Conservation (phyloP, 2,113 vertebrate genomes). For the Pollimyrus isidori region DNA sequence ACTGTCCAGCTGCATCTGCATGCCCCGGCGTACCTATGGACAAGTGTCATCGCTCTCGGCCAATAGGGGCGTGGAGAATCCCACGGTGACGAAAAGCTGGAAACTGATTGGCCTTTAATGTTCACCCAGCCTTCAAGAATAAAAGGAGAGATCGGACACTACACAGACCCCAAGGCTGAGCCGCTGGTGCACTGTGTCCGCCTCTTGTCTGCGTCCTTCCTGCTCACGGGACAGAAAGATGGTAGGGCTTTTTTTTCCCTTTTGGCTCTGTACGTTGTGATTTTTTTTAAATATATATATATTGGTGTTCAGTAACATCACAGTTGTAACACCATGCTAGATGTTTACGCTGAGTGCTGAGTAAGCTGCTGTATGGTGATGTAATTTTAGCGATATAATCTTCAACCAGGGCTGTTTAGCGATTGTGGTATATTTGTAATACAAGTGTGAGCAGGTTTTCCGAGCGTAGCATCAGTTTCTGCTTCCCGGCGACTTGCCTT, state of each 20-base stretch:
- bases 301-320: background rate
- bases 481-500: background rate
- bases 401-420: background rate
- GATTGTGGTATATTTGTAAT: background rate
- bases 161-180: constrained; percentile 67
- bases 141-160: constrained; percentile 85
- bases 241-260: constrained; percentile 54
- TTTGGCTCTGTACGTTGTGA: too few relatives aligned
- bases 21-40: background rate
- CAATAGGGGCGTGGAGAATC: background rate
- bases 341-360: background rate
- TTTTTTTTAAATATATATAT: background rate
- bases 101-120: background rate
- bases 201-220: constrained; percentile 84
- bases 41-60: background rate
- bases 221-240: constrained; percentile 80
- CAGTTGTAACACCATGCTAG: background rate
- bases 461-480: background rate
- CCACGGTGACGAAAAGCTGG: background rate
- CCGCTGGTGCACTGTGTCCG: constrained; percentile 86
- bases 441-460: background rate
- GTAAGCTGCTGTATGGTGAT: background rate
- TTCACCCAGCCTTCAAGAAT: constrained; percentile 73
- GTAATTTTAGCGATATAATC: background rate
- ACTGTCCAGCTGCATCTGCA: background rate